Evolutionary conservation across 2,113 vertebrate genomes (phyloP).

Genomic region (Donacobius atricapilla): DNA sequence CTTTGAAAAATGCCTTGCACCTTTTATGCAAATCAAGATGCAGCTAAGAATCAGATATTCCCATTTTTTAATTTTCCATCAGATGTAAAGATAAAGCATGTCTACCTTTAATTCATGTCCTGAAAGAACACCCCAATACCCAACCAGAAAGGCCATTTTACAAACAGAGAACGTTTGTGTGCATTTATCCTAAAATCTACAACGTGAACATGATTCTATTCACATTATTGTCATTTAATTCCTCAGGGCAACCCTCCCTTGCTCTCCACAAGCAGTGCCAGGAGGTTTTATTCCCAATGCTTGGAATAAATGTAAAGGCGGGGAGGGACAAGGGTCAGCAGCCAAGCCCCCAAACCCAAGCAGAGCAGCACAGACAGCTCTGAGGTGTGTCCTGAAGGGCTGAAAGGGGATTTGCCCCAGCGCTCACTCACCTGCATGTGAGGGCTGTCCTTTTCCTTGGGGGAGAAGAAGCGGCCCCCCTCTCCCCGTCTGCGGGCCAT

Average conservation of each 20-base stretch:
- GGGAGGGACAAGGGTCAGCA: not conserved
- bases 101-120: not conserved
- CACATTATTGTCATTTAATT: not conserved
- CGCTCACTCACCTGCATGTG: conserved; percentile 80
- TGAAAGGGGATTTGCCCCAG: not conserved
- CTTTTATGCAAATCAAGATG: not conserved
- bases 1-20: not conserved
- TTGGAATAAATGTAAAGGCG: not conserved
- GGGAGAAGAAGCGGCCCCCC: conserved; percentile 95
- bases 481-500: conserved; percentile 96
- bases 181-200: not conserved
- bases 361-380: not conserved
- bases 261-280: not conserved
- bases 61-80: not conserved
- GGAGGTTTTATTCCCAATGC: not conserved
- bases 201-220: not conserved
- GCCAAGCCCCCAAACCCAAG: not conserved
- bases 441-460: conserved; percentile 91
- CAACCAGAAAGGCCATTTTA: not conserved
- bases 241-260: not conserved
- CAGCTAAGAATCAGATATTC: not conserved
- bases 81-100: not conserved
- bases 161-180: not conserved
- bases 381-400: not conserved
- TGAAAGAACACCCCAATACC: not conserved